Conservation (phyloP, 2,888 invertebrate species). For the Steromphala cineraria region DNA sequence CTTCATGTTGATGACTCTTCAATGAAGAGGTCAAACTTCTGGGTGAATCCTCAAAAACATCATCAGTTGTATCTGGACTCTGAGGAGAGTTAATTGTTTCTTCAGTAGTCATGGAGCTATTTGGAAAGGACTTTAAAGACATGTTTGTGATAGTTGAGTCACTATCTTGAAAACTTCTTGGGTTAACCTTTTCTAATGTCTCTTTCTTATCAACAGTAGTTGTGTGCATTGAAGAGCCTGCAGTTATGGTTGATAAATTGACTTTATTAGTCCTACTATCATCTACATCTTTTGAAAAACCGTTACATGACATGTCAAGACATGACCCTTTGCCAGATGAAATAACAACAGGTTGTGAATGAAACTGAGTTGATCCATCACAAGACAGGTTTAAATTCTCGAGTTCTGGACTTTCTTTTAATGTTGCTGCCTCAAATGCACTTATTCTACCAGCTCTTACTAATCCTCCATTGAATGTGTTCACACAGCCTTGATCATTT, state of each 20-base stretch:
- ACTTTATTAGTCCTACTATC: neutral
- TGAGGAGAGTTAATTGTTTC: neutral
- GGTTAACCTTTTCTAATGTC: no score
- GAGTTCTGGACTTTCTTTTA: neutral
- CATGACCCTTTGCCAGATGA: neutral
- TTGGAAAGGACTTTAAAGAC: no score
- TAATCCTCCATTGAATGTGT: neutral
- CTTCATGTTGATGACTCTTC: neutral
- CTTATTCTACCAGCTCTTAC: neutral
- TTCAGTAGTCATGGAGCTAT: no score
- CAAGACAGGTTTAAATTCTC: neutral
- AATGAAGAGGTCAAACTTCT: no score
- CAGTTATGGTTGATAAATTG: neutral
- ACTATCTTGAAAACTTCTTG: neutral
- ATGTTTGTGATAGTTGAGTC: neutral
- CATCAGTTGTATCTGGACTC: neutral
- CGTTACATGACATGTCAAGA: neutral
- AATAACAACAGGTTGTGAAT: constrained; percentile 17
- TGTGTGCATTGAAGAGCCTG: neutral
- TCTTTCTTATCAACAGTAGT: no score
- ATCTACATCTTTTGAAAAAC: neutral
- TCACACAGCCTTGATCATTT: neutral
- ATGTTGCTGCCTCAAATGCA: neutral
- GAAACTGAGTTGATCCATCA: constrained; percentile 28
- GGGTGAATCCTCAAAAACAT: no score